Base-by-base conservation (phyloP, 2,797 vertebrate species). In the Ibycter americanus region DNA sequence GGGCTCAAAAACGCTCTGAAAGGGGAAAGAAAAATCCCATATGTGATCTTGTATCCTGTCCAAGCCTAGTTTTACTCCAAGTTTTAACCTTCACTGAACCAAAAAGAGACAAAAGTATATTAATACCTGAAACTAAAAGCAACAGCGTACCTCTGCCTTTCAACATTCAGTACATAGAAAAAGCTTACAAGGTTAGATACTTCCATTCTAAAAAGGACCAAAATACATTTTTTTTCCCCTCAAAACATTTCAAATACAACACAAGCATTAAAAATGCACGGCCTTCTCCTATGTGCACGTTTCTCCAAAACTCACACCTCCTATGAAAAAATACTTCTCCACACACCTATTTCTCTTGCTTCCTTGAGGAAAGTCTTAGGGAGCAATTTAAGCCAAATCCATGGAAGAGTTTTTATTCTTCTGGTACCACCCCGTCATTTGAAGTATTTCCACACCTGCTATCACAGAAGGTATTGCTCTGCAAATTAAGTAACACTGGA, bases 11-110 rank as follows among this genome's bases (percentile, higher is more conserved):
- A 79, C 6, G 9, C 44, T 84, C 76, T 20, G 26, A 72, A 68
- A 89, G n/a, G 49, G 40, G 70, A 97, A 94, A 96, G 92, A 97
- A 93, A 96, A 97, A 97, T 73, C 95, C 93, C 96, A 90, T 74
- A 95, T 93, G 95, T 79, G 79, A 91, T 16, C 26, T 51, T 97
- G 96, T 65, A 96, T 44, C 61, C 38, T 62, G 47, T 93, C 95
- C 95, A 97, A 90, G 29, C 52, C 89, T 77, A 84, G 34, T 40
- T 90, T 71, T 71, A 71, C 52, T 92, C 67, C 74, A 80, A 83
- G 15, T 66, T 80, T 92, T 81, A 92, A 59, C 6, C 13, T 65
- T 94, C 88, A 52, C 63, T 80, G 96, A 97, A 94, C 58, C 72
- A 92, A 91, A 70, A 51, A 67, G 76, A 85, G 76, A 71, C 59